Percentiles rank a stretch among this genome's conserved stretches.
Conservation (phyloP, 2,797 vertebrate species). For the Darevskia nairensis region DNA sequence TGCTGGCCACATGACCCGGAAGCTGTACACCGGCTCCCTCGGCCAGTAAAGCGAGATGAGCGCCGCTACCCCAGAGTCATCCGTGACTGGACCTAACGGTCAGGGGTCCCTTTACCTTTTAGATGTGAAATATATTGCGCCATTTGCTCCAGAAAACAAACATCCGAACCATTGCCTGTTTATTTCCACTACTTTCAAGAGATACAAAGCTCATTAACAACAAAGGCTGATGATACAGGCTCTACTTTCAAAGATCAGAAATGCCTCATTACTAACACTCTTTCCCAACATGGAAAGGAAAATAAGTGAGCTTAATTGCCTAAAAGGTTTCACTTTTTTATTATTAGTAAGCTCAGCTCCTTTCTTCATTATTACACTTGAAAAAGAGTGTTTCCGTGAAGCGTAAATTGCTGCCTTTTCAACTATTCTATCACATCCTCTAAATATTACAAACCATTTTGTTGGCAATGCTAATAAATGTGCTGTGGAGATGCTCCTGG, state of each 20-base stretch:
- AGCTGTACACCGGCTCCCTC: no score
- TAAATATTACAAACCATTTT: slow-evolving; percentile 29
- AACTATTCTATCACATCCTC: slow-evolving; percentile 49
- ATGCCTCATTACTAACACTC: slow-evolving; percentile 32
- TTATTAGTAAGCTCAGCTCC: slow-evolving; percentile 38
- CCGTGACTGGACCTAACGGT: no score
- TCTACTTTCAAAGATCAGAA: slow-evolving; percentile 27
- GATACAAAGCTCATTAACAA: slow-evolving; percentile 60
- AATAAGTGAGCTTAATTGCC: slow-evolving; percentile 6
- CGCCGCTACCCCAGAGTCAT: no score
- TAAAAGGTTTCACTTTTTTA: slow-evolving; percentile 17
- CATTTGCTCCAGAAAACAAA: neutral
- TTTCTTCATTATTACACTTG: slow-evolving; percentile 33
- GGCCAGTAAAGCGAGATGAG: no score
- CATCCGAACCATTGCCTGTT: neutral
- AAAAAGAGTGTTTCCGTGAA: slow-evolving; percentile 54
- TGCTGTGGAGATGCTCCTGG: no score
- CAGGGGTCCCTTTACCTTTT: no score
- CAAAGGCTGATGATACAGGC: accelerated
- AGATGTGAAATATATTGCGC: accelerated
- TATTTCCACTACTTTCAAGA: accelerated
- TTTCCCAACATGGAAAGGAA: neutral
- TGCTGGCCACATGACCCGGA: no score
- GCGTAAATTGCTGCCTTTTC: slow-evolving; percentile 51
- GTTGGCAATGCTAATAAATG: no score